phyloP scores from a whole-genome alignment of 2,888 invertebrate genomes.

The Xylocampa areola region DNA sequence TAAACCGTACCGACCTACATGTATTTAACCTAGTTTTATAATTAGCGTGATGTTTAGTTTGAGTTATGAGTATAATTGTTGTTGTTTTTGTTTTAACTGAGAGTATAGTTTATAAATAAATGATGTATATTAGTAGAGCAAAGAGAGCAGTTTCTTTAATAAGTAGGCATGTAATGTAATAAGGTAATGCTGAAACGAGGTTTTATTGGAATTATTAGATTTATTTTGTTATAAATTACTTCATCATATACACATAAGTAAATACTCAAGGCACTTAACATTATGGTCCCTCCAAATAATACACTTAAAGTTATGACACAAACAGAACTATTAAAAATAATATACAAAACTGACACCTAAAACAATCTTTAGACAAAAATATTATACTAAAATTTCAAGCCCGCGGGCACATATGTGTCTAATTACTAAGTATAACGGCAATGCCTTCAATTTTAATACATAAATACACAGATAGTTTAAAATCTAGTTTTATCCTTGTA shows the following conservation, averaged over 20 bases:
- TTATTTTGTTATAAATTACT: conserved; percentile 70
- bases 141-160: too few relatives aligned
- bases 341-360: conserved; percentile 59
- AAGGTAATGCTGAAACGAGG: conserved; percentile 33
- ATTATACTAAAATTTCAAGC: conserved; percentile 44
- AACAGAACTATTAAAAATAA: conserved; percentile 62
- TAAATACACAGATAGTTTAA: conserved; percentile 26
- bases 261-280: conserved; percentile 85
- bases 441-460: conserved; percentile 36
- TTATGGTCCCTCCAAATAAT: conserved; percentile 86
- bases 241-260: conserved; percentile 79
- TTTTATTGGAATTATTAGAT: conserved; percentile 64
- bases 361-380: conserved; percentile 35
- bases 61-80: too few relatives aligned
- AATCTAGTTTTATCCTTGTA: conserved; percentile 30
- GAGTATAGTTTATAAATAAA: too few relatives aligned
- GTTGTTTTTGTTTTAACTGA: too few relatives aligned
- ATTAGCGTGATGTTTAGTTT: too few relatives aligned
- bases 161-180: not conserved
- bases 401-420: conserved; percentile 13
- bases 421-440: conserved; percentile 35
- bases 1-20: too few relatives aligned
- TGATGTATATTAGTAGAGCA: too few relatives aligned
- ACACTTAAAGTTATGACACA: conserved; percentile 68
- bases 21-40: too few relatives aligned